phyloP scores from a whole-genome alignment of 53 echinoderm and acorn worm genomes.

The Holothuria scabra region DNA sequence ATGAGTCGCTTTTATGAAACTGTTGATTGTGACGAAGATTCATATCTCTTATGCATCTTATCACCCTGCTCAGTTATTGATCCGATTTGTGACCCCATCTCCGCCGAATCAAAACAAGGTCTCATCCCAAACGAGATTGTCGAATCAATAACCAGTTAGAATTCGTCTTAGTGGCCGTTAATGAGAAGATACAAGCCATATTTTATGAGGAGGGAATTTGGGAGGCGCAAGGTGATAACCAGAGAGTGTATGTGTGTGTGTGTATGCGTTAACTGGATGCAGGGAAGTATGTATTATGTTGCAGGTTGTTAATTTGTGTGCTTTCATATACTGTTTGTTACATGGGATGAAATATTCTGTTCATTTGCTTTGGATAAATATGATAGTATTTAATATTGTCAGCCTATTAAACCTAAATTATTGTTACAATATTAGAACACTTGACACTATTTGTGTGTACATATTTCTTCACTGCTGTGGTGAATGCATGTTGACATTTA shows the following conservation, averaged over 20 bases:
- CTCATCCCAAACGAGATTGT: slow-evolving; percentile 44
- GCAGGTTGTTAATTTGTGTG: too few relatives aligned
- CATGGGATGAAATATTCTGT: too few relatives aligned
- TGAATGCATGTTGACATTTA: too few relatives aligned
- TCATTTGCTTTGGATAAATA: too few relatives aligned
- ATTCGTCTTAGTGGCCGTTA: slow-evolving; percentile 38
- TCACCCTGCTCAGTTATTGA: slow-evolving; percentile 43
- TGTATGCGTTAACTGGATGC: too few relatives aligned
- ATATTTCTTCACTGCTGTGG: too few relatives aligned
- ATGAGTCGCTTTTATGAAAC: slow-evolving; percentile 41
- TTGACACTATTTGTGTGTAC: too few relatives aligned
- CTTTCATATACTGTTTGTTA: too few relatives aligned
- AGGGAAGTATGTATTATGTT: too few relatives aligned
- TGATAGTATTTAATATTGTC: too few relatives aligned
- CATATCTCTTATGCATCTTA: slow-evolving; percentile 40
- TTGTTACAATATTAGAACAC: too few relatives aligned
- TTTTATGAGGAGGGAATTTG: slow-evolving; percentile 18
- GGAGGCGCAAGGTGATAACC: slow-evolving; percentile 37
- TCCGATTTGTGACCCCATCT: slow-evolving; percentile 49
- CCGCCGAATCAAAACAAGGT: slow-evolving; percentile 45
- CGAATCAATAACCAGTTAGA: slow-evolving; percentile 42
- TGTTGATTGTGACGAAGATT: slow-evolving; percentile 43
- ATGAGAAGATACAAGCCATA: slow-evolving; percentile 42
- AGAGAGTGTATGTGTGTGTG: not conserved
- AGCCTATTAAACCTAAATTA: too few relatives aligned